A percentile compares a stretch with the other conserved stretches of the same genome.
phyloP scores from a whole-genome alignment of 2,888 invertebrate genomes.

The Torymus tubicola region DNA sequence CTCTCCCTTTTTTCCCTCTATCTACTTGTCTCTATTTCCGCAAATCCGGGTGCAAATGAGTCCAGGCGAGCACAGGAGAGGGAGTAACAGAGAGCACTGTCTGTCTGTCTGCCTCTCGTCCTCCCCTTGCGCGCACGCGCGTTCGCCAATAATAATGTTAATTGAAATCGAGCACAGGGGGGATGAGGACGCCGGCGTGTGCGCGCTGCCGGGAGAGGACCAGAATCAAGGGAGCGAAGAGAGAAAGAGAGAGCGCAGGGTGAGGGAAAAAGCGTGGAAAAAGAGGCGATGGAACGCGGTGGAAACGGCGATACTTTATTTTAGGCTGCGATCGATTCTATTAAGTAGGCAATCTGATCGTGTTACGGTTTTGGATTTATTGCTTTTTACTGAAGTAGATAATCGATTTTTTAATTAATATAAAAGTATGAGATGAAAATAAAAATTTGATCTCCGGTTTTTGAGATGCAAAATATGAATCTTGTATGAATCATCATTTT shows the following conservation, averaged over 20 bases:
- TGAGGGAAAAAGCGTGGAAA: not conserved
- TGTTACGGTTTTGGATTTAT: no score
- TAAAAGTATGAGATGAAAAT: no score
- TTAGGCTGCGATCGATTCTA: no score
- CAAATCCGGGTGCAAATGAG: conserved; percentile 58
- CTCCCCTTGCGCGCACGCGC: conserved; percentile 41
- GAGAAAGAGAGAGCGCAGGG: not conserved
- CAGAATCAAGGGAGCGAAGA: not conserved
- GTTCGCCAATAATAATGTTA: conserved; percentile 72
- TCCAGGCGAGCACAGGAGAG: conserved; percentile 8
- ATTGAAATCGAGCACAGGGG: conserved; percentile 69
- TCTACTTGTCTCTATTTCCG: conserved; percentile 53
- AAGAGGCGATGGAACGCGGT: not conserved
- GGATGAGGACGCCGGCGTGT: not conserved
- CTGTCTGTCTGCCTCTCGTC: conserved; percentile 60
- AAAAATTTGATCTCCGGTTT: no score
- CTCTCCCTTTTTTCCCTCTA: conserved; percentile 20
- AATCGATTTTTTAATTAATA: no score
- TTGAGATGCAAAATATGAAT: no score
- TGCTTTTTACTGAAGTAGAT: no score
- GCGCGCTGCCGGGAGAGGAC: not conserved
- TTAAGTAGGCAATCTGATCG: no score
- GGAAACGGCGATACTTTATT: no score
- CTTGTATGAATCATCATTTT: no score
- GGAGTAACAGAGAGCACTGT: conserved; percentile 59